Conservation (phyloP, 1,140 invertebrate genomes). For the Euura saliciscinereae region DNA sequence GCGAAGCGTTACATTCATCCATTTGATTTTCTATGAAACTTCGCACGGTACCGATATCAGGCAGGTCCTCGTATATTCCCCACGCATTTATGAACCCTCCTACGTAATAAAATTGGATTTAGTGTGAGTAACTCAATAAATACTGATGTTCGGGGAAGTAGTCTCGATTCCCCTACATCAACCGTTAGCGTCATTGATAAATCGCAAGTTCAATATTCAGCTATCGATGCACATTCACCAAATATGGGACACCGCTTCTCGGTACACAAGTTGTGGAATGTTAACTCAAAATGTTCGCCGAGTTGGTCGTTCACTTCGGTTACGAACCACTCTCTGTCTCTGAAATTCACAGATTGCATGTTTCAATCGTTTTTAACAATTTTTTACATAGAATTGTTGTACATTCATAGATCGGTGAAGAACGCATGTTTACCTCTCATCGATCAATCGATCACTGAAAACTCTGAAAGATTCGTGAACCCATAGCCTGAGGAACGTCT, state of each 20-base stretch:
- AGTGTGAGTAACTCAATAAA: too few species aligned
- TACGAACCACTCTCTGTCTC: constrained; percentile 78
- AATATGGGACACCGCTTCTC: constrained; percentile 76
- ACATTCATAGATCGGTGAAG: too few species aligned
- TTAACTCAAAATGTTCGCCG: constrained; percentile 76
- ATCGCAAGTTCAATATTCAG: too few species aligned
- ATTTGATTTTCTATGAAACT: constrained; percentile 71
- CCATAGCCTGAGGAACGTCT: constrained; percentile 77
- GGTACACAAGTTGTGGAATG: constrained; percentile 80
- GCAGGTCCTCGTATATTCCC: constrained; percentile 78
- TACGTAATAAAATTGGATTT: constrained; percentile 25
- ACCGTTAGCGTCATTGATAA: background rate
- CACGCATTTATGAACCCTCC: constrained; percentile 76
- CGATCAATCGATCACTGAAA: constrained; percentile 80
- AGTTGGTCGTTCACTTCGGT: constrained; percentile 73
- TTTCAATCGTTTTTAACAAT: too few species aligned
- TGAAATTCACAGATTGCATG: too few species aligned
- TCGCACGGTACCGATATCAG: constrained; percentile 66
- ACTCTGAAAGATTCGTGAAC: constrained; percentile 84
- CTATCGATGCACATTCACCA: constrained; percentile 58
- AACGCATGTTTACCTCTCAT: constrained; percentile 64
- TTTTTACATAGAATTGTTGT: too few species aligned
- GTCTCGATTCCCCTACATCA: background rate
- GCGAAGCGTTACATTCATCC: constrained; percentile 79
- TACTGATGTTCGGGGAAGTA: background rate